Base-by-base conservation (phyloP, 2,888 invertebrate genomes). In the Ariolimax columbianus region DNA sequence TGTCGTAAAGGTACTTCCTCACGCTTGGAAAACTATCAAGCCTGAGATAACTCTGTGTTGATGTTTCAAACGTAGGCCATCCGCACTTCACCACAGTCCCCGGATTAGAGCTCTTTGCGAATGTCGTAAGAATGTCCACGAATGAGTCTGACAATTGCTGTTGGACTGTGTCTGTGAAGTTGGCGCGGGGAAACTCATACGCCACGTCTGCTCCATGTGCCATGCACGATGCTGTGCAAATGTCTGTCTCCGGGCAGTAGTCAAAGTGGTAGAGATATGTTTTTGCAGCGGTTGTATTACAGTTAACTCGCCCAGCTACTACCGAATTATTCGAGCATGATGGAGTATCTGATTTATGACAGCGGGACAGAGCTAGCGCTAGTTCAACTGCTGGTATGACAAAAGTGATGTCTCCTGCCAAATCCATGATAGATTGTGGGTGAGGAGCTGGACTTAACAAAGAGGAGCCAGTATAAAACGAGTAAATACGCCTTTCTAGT, bases 211-310 rank as follows among this genome's bases (percentile, higher is more conserved):
- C 11, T 43, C 84, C 84, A 23, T 84, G 84, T 0, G 23, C 30
- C 73, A 84, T 73, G 63, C 84, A 84, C 1, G 79, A 38, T 6
- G 51, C 14, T 0, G 17, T 26, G 38, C 73, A 78, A 6, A n/a
- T 36, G 19, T 66, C 66, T 19, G 30, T 40, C 19, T 26, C 0
- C 38, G 84, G 80, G 47, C 84, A 84, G 30, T 84, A 84, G 73
- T 84, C 80, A 30, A 84, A 84, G 33, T 63, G 43, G 75, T 73
- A 84, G 30, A 84, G 30, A 43, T 72, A 84, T 0, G 47, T 36
- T n/a, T 47, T 79, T n/a, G 80, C 17, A n/a, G 72, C 26, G 0
- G 72, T 68, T 47, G 3, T 70, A 1, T 55, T 11, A 40, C 82
- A 82, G 47, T 36, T 68, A 40, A n/a, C 11, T 14, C 4, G 30